A percentile compares a stretch with the other conserved stretches of the same genome.
These are phyloP conservation scores for Sparidentex hasta DNA, from an alignment of 2,797 vertebrate species.

Conservation along the genomic window DNA sequence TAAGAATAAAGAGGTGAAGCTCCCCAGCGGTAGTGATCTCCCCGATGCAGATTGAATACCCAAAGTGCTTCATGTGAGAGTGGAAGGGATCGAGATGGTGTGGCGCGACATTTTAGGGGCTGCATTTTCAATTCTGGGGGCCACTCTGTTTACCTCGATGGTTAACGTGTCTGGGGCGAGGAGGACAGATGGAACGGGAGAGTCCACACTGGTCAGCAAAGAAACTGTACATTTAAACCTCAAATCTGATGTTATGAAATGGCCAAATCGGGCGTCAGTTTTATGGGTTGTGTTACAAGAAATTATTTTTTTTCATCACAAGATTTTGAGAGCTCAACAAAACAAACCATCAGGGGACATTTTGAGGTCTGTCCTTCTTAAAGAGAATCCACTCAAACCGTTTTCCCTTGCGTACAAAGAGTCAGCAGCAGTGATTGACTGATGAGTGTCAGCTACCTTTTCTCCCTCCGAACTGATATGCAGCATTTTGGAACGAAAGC, in stretches of 20 bases:
- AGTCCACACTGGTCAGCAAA: not conserved
- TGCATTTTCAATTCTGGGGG: constrained; percentile 57
- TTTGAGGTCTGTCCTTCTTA: not conserved
- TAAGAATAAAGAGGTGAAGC: constrained; percentile 64
- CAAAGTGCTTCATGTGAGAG: constrained; percentile 68
- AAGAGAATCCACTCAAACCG: not conserved
- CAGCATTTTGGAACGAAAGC: constrained; percentile 44
- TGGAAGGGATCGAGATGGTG: constrained; percentile 49
- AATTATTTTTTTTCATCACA: not conserved
- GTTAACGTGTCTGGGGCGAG: constrained; percentile 67
- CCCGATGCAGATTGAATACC: constrained; percentile 74
- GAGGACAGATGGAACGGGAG: constrained; percentile 16
- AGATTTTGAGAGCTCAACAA: not conserved
- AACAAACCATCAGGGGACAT: not conserved
- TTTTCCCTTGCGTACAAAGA: not conserved
- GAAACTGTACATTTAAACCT: not conserved
- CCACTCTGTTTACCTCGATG: constrained; percentile 56
- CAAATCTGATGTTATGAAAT: not conserved
- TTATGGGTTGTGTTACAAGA: not conserved
- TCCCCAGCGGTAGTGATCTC: constrained; percentile 67
- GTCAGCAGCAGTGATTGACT: constrained; percentile 10
- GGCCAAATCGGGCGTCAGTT: not conserved
- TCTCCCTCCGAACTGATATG: constrained; percentile 51
- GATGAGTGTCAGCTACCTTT: constrained; percentile 15
- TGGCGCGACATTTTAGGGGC: constrained; percentile 46